phyloP scores from a whole-genome alignment of 2,888 invertebrate genomes.

The Xestobium rufovillosum region DNA sequence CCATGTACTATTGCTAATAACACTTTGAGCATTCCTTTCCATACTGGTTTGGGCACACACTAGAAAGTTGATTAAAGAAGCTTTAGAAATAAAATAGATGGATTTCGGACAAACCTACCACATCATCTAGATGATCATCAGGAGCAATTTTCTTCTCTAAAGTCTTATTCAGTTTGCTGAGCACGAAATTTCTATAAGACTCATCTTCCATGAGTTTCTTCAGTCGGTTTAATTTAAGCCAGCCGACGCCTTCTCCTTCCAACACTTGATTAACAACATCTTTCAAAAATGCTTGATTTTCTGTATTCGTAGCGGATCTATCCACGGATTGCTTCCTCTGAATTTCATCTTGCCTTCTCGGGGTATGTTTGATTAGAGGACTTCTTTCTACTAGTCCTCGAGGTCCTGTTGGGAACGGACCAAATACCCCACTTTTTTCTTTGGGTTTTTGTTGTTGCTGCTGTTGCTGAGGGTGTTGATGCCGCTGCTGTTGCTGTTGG shows the following conservation, averaged over 20 bases:
- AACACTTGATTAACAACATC: conserved; percentile 81
- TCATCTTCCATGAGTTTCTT: conserved; percentile 99
- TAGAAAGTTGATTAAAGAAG: conserved; percentile 40
- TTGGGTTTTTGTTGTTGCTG: conserved; percentile 39
- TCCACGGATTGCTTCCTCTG: conserved; percentile 63
- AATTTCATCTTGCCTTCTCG: conserved; percentile 57
- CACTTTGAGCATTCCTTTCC: conserved; percentile 95
- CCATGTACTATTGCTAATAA: conserved; percentile 85
- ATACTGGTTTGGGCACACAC: conserved; percentile 84
- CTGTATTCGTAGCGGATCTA: conserved; percentile 69
- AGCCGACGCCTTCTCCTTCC: conserved; percentile 92
- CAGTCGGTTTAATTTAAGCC: conserved; percentile 87
- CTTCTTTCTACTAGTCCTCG: conserved; percentile 85
- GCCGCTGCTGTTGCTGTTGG: conserved; percentile 26
- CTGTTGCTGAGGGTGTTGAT: conserved; percentile 31
- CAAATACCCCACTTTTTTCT: conserved; percentile 54
- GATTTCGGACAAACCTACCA: conserved; percentile 68
- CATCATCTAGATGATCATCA: conserved; percentile 95
- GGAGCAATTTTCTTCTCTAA: conserved; percentile 88
- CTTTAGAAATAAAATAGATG: conserved; percentile 4
- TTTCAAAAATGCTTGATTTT: conserved; percentile 90
- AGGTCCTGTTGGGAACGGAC: conserved; percentile 69
- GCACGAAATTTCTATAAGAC: conserved; percentile 90
- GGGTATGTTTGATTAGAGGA: conserved; percentile 77
- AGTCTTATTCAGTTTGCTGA: conserved; percentile 90